Base-by-base conservation (phyloP, 2,113 vertebrate genomes). In the Heterotis niloticus region DNA sequence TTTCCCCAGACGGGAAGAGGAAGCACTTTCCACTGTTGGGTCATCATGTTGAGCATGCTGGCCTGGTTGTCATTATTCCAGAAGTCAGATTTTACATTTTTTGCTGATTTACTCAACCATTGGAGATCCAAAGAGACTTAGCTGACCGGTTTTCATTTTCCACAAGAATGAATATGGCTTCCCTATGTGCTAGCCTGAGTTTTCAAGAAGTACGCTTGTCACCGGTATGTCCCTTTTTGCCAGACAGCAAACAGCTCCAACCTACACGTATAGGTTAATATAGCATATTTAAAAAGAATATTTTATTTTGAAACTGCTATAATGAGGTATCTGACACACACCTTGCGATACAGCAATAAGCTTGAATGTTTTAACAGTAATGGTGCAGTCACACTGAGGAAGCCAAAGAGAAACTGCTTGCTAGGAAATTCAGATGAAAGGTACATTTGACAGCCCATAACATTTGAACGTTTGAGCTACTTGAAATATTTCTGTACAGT, bases 401-500 rank as follows among this genome's bases (percentile, higher is more conserved):
- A 44, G 7, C n/a, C 3, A 44, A 44, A 44, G 7, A 44, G 7
- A 44, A 44, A 44, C 12, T 0, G 54, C 16, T 14, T 14, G 54
- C 44, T 17, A 14, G 71, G 54, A 26, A 74, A 7, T 16, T 57
- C n/a, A 57, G 57, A 51, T 74, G 17, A 51, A 51, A 74, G 24
- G 54, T 5, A 56, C n/a, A 74, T 56, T n/a, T 26, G 54, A 28
- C 26, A 52, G 67, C 54, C 57, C 64, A 51, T 34, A 79, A 59
- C 24, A 57, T 56, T 59, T 57, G n/a, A 5, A 24, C 23, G 23
- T 74, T 54, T 26, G 13, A 74, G 56, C 57, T 74, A 74, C 51
- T 57, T 57, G 0, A 23, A 74, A 74, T 74, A 28, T 26, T 24
- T 44, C 34, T 7, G 3, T 44, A 44, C 7, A 57, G 86, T 87